phyloP scores from a whole-genome alignment of 2,888 invertebrate species.

The Microplitis deprimator region DNA sequence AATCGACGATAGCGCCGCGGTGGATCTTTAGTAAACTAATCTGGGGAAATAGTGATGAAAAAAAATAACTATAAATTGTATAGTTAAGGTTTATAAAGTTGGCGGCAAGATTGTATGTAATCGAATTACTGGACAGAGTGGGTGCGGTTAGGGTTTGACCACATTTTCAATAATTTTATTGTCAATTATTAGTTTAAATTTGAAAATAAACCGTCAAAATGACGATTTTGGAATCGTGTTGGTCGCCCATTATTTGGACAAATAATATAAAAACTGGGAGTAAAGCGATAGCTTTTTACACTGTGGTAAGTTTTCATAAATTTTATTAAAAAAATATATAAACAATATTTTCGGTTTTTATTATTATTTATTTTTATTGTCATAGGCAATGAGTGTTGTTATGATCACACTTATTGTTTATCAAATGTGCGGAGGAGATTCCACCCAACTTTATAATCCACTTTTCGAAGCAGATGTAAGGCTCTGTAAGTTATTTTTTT shows the following conservation, averaged over 20 bases:
- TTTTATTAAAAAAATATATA: background rate
- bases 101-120: background rate
- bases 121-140: background rate
- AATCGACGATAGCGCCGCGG: no score
- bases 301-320: slow-evolving; percentile 73
- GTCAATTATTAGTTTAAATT: slow-evolving; percentile 24
- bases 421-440: slow-evolving; percentile 89
- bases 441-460: slow-evolving; percentile 89
- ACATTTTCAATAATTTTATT: slow-evolving; percentile 12
- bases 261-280: slow-evolving; percentile 84
- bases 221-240: slow-evolving; percentile 84
- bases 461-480: slow-evolving; percentile 90
- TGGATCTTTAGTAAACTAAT: no score
- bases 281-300: slow-evolving; percentile 85
- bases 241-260: slow-evolving; percentile 92
- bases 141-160: slow-evolving; percentile 23
- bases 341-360: background rate
- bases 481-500: slow-evolving; percentile 75
- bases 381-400: slow-evolving; percentile 79
- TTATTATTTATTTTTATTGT: slow-evolving; percentile 49
- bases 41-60: background rate
- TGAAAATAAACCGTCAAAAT: slow-evolving; percentile 71
- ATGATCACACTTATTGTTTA: slow-evolving; percentile 83
- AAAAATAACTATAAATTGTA: background rate
- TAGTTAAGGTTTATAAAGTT: background rate